phyloP scores from a whole-genome alignment of 2,113 vertebrate species.

The Procapra przewalskii region DNA sequence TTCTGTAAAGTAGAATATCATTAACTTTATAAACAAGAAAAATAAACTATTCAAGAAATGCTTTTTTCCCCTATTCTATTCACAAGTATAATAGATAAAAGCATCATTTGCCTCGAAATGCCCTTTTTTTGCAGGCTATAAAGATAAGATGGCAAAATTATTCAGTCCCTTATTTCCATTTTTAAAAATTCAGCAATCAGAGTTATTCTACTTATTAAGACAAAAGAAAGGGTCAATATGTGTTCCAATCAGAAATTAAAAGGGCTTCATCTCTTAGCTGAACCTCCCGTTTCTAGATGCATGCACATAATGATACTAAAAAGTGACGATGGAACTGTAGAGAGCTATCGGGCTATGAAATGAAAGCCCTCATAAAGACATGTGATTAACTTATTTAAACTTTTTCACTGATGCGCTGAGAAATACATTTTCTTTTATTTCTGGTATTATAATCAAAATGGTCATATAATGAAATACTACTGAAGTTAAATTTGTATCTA shows the following conservation, averaged over 20 bases:
- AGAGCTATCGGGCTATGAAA: conserved; percentile 70
- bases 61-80: conserved; percentile 53
- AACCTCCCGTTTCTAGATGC: conserved; percentile 63
- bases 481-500: conserved; percentile 20
- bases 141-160: conserved; percentile 46
- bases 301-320: conserved; percentile 76
- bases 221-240: conserved; percentile 64
- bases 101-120: conserved; percentile 53
- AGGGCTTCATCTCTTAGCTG: conserved; percentile 66
- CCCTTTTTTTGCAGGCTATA: conserved; percentile 58
- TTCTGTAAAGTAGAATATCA: background rate
- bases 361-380: conserved; percentile 77
- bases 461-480: conserved; percentile 46
- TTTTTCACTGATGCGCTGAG: conserved; percentile 60
- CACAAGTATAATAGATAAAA: conserved; percentile 26
- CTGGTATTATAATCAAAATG: conserved; percentile 37
- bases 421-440: conserved; percentile 57
- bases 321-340: conserved; percentile 73
- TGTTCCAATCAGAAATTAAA: conserved; percentile 68
- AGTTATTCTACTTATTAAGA: conserved; percentile 61
- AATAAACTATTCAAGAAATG: conserved; percentile 47
- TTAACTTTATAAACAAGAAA: conserved; percentile 55
- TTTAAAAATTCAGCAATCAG: conserved; percentile 2
- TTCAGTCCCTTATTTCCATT: conserved; percentile 8
- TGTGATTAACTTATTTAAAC: conserved; percentile 70